These are phyloP conservation scores for Pristionchus exspectatus DNA, from an alignment of 2,888 invertebrate species.

Conservation along the genomic window DNA sequence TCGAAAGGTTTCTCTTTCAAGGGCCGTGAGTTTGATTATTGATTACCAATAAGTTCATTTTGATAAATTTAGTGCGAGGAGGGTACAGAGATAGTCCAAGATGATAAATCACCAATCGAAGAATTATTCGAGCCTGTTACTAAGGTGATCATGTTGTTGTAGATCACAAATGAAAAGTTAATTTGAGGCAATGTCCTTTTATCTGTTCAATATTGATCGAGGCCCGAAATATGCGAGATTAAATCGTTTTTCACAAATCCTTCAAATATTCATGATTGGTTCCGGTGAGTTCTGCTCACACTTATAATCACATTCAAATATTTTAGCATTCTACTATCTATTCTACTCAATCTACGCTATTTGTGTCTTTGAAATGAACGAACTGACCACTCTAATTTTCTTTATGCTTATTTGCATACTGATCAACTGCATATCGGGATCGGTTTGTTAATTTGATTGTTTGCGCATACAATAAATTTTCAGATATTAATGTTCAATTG, in stretches of 20 bases:
- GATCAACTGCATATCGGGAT: not conserved
- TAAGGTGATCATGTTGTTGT: not conserved
- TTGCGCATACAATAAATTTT: not conserved
- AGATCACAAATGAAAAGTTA: not conserved
- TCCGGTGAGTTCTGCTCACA: not conserved
- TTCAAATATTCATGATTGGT: not conserved
- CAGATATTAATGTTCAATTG: conserved; percentile 30
- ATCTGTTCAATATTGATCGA: conserved; percentile 16
- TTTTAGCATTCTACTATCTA: conserved; percentile 11
- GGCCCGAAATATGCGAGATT: not conserved
- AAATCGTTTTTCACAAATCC: not conserved
- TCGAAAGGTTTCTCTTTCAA: conserved; percentile 32
- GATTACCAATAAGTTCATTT: not conserved
- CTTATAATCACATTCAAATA: not conserved
- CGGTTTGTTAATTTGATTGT: not conserved
- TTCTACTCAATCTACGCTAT: not conserved
- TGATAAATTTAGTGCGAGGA: conserved; percentile 18
- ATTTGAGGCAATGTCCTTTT: not conserved
- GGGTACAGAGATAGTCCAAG: not conserved
- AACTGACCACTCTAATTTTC: conserved; percentile 4
- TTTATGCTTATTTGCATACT: not conserved
- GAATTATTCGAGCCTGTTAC: not conserved
- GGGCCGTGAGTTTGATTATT: not conserved
- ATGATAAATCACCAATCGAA: conserved; percentile 6
- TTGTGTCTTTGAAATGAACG: not conserved